A percentile compares a stretch with the other conserved stretches of the same genome.
phyloP scores from a whole-genome alignment of 2,888 invertebrate genomes.

The Tethea ocularis region DNA sequence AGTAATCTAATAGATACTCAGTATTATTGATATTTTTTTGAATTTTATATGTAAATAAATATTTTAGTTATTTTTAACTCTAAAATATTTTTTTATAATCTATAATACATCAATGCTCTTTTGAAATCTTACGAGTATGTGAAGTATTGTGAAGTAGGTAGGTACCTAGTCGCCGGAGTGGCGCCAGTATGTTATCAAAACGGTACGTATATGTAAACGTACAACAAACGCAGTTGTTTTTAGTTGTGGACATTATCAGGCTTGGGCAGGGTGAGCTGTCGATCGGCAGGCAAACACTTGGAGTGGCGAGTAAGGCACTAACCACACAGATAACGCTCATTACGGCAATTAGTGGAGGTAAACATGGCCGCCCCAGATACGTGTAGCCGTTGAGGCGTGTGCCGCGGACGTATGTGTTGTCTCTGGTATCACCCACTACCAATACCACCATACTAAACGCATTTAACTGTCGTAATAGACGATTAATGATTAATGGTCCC shows the following conservation, averaged over 20 bases:
- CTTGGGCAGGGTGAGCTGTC: constrained; percentile 57
- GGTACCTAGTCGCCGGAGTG: constrained; percentile 25
- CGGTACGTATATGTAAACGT: background rate
- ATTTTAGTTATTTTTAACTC: too few relatives aligned
- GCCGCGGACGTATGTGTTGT: constrained; percentile 27
- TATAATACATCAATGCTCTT: too few relatives aligned
- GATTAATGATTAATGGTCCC: constrained; percentile 1
- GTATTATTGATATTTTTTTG: too few relatives aligned
- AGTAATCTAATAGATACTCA: too few relatives aligned
- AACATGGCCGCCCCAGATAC: constrained; percentile 71
- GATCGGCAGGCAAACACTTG: constrained; percentile 63
- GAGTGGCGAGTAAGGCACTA: constrained; percentile 53
- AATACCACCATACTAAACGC: background rate
- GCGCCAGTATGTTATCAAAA: constrained; percentile 34
- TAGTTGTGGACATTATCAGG: constrained; percentile 43
- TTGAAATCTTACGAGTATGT: too few relatives aligned
- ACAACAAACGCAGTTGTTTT: constrained; percentile 18
- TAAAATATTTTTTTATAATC: too few relatives aligned
- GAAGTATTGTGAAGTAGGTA: too few relatives aligned
- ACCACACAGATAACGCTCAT: constrained; percentile 73
- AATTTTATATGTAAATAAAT: too few relatives aligned
- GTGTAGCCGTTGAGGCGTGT: constrained; percentile 30
- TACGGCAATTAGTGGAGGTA: constrained; percentile 75
- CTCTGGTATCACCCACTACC: constrained; percentile 7
- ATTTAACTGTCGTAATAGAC: background rate